Percentiles rank a stretch among this genome's conserved stretches.
Conservation (phyloP, 2,888 invertebrate genomes). For the Cheiracanthium punctorium region DNA sequence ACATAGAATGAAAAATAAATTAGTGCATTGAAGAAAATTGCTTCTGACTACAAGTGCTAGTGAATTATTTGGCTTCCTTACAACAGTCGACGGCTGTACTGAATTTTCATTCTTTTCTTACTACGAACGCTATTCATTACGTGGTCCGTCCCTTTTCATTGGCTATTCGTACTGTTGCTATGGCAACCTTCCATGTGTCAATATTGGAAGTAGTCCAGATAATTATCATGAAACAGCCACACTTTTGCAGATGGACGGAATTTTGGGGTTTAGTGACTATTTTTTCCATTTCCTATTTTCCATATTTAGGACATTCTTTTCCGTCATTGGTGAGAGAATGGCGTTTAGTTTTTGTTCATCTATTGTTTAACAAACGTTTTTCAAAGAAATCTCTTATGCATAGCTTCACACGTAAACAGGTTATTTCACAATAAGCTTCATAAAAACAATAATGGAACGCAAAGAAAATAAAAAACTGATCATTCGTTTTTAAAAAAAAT, state of each 20-base stretch:
- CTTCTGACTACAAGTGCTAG: not conserved
- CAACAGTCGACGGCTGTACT: not conserved
- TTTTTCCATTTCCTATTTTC: not conserved
- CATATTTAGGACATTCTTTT: not conserved
- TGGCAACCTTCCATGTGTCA: conserved; percentile 40
- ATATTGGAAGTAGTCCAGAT: conserved; percentile 50
- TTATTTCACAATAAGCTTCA: no score
- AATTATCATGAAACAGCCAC: not conserved
- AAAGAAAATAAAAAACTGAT: no score
- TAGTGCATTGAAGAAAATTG: no score
- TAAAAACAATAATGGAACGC: no score
- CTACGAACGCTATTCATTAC: conserved; percentile 28
- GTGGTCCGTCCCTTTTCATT: conserved; percentile 15
- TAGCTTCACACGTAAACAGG: no score
- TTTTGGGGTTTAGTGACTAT: not conserved
- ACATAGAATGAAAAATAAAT: no score
- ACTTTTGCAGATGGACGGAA: not conserved
- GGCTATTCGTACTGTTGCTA: conserved; percentile 23
- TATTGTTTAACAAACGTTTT: not conserved
- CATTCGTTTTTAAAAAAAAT: no score
- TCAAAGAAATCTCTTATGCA: not conserved
- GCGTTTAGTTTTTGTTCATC: not conserved
- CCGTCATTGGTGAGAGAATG: not conserved
- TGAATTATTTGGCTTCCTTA: not conserved
- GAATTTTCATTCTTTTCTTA: not conserved